Evolutionary conservation across 1,140 invertebrate species (phyloP), one percentile per base, ranked within the genome.

Genomic region (Sarcophaga bullata): DNA sequence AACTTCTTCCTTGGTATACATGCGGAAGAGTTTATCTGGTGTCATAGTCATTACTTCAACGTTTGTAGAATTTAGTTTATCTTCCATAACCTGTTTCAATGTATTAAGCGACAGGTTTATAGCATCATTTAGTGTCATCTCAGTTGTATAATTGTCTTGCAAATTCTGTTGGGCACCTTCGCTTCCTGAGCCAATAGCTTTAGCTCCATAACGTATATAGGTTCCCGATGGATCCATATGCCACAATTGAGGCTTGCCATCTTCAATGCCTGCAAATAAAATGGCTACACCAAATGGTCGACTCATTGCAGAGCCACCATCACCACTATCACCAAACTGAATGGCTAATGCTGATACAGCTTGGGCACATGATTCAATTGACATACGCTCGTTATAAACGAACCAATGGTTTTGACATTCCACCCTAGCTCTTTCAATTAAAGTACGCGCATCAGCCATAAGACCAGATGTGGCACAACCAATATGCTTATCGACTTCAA

Each of bases 1-100:
- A 11, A 99, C 93, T 90, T 98, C 96, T 85, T 96, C 95, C 90
- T 97, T 96, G 15, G 93, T 92, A 86, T 96, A 97, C 95, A 98
- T 97, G 84, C 97, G 95, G 92, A 98, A 99, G 84, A 95, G 91
- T 85, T 93, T 92, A 10, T 94, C 93, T 1, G 95, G 94, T 4
- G 97, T 98, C 91, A 99, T 96, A 17, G 96, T 97, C 87, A 98
- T 97, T 52, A 99, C 96, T 92, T 99, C 99, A 75, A 99, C 98
- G 92, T 99, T 99, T 52, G 95, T 97, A 48, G 97, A 96, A 84
- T 96, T 99, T 0, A 99, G 91, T 91, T 99, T 99, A 91, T 99
- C 99, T 90, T 99, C 99, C 99, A 99, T 99, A 0, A 99, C 98
- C 92, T 99, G 98, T 89, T 99, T 99, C 3, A 99, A 91, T 87